phyloP scores from a whole-genome alignment of 1,140 invertebrate genomes.

The Drosophila pectinifera region DNA sequence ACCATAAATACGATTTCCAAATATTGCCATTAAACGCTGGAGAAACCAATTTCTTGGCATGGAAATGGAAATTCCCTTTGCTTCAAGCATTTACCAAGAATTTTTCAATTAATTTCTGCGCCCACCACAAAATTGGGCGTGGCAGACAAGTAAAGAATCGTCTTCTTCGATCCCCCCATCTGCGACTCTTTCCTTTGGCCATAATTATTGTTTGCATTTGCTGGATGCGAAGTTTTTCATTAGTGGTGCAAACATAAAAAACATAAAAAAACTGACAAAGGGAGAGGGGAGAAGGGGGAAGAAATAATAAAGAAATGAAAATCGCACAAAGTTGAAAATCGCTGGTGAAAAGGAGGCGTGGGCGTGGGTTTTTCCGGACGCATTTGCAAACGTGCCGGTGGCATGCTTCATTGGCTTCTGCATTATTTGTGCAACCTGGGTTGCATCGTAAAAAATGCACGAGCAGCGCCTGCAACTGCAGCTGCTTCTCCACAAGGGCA shows the following conservation, averaged over 20 bases:
- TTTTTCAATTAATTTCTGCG: conserved; percentile 48
- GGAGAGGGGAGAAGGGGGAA: background rate
- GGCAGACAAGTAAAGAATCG: conserved; percentile 29
- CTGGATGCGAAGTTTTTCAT: conserved; percentile 57
- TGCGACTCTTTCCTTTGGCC: background rate
- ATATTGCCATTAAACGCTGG: conserved; percentile 5
- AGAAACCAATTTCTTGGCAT: conserved; percentile 1
- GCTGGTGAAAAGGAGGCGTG: conserved; percentile 21
- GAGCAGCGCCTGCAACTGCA: conserved; percentile 52
- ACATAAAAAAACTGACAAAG: conserved; percentile 12
- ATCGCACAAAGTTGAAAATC: conserved; percentile 75
- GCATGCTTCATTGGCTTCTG: conserved; percentile 82
- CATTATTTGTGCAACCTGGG: conserved; percentile 81
- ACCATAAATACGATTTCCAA: conserved; percentile 25
- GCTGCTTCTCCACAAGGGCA: conserved; percentile 41
- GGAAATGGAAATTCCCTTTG: conserved; percentile 17
- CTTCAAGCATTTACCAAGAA: conserved; percentile 15
- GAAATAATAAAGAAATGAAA: conserved; percentile 60
- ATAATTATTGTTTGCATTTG: conserved; percentile 58
- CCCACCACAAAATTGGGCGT: conserved; percentile 13
- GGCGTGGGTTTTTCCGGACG: conserved; percentile 23
- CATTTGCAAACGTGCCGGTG: conserved; percentile 61
- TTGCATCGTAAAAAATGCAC: conserved; percentile 80
- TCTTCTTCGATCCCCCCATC: conserved; percentile 21
- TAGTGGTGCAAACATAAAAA: conserved; percentile 47